Evolutionary conservation across 1,140 invertebrate species (phyloP), one percentile per base, ranked within the genome.

Genomic region (Plutomurus gul): DNA sequence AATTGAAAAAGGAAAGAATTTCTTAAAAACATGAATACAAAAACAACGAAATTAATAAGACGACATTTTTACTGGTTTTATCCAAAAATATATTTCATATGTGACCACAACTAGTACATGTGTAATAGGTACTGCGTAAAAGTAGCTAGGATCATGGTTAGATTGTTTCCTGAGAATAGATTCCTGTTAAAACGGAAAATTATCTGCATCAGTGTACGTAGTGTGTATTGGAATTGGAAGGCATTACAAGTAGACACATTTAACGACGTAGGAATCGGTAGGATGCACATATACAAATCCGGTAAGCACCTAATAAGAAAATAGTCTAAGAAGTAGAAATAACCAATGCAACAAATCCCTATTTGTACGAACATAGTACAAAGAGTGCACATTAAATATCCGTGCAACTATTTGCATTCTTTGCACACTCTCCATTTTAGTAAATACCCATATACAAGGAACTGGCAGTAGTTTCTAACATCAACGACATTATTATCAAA

Each of bases 261-360:
- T n/a, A n/a, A n/a, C n/a, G n/a, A n/a, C n/a, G n/a, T n/a, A n/a
- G n/a, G n/a, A n/a, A n/a, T n/a, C n/a, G n/a, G n/a, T n/a, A n/a
- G n/a, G n/a, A n/a, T n/a, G n/a, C n/a, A 75, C 71, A 65, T 27
- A 70, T 43, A 25, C 39, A 80, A 33, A 37, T 56, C 47, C 25
- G n/a, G 27, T 76, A 70, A 39, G 30, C 18, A 33, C 36, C 5
- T 70, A 18, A 18, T 25, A 8, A 76, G 56, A 36, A 73, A 73
- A 73, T 25, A 73, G 71, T 13, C 37, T 16, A n/a, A 37, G 71
- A 30, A 37, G 43, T n/a, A 43, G 22, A 73, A 40, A 70, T 36
- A 39, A 70, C 30, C 30, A 36, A 39, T 33, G 60, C 16, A 11
- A 39, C 60, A 20, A 37, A n/a, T n/a, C n/a, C n/a, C 71, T 25